Conservation (phyloP, 2,888 invertebrate genomes). For the Rotaria socialis region DNA sequence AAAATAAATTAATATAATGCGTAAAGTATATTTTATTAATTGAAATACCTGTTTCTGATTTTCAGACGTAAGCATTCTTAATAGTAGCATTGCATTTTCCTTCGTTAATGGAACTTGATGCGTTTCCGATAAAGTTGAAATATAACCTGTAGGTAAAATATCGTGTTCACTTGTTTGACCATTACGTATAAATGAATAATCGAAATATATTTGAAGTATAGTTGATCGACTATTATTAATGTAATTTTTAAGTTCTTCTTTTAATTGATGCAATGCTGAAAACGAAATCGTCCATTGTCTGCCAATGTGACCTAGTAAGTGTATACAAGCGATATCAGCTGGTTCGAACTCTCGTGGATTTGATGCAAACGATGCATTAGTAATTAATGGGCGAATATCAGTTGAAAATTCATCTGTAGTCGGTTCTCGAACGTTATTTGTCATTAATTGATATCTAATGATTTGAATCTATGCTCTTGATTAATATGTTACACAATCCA, state of each 20-base stretch:
- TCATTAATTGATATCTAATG: background rate
- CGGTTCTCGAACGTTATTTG: slow-evolving; percentile 6
- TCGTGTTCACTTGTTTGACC: background rate
- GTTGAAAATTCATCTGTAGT: background rate
- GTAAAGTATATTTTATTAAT: too few species aligned
- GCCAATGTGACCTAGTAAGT: slow-evolving; percentile 77
- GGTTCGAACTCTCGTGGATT: slow-evolving; percentile 70
- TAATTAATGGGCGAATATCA: background rate
- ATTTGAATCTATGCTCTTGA: background rate
- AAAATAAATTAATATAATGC: background rate
- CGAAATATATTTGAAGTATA: background rate
- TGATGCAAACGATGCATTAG: background rate
- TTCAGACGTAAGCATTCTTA: too few species aligned
- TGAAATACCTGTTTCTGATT: too few species aligned
- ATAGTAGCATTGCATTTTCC: too few species aligned
- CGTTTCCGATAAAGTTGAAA: too few species aligned
- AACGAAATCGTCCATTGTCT: slow-evolving; percentile 89
- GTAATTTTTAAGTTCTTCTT: slow-evolving; percentile 47
- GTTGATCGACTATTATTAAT: background rate
- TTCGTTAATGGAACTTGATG: too few species aligned
- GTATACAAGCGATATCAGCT: slow-evolving; percentile 76
- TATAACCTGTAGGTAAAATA: slow-evolving; percentile 5
- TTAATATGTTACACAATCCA: background rate
- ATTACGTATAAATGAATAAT: slow-evolving; percentile 4
- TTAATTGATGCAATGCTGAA: slow-evolving; percentile 70